Evolutionary conservation across 2,888 invertebrate species (phyloP).

Genomic region (Galerucella pusilla): DNA sequence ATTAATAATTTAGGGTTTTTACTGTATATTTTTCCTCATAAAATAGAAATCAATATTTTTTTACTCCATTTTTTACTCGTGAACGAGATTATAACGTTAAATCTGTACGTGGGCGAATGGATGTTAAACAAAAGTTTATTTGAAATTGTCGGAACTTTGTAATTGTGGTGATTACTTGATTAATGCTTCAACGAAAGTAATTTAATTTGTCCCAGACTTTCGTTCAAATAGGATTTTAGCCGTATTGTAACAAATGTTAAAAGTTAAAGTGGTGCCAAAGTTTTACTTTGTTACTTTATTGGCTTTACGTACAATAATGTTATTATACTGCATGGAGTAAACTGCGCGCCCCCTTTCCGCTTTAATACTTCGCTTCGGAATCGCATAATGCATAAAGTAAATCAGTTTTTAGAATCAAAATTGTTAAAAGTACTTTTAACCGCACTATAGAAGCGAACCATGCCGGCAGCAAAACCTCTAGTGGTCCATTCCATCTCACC

Average conservation of each 20-base stretch:
- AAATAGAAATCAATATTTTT: slow-evolving; percentile 9
- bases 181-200: slow-evolving; percentile 27
- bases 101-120: slow-evolving; percentile 7
- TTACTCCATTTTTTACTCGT: background rate
- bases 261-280: slow-evolving; percentile 1
- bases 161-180: slow-evolving; percentile 29
- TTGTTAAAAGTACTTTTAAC: no score
- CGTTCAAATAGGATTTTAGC: slow-evolving; percentile 5
- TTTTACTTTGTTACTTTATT: background rate
- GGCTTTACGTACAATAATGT: background rate
- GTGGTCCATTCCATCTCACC: no score
- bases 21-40: background rate
- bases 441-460: no score
- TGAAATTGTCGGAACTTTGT: slow-evolving; percentile 23
- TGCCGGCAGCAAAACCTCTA: no score
- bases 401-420: no score
- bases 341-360: background rate
- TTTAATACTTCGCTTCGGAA: background rate
- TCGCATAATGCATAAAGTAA: no score
- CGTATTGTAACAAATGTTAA: background rate
- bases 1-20: background rate
- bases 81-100: slow-evolving; percentile 20
- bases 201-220: slow-evolving; percentile 22
- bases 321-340: background rate
- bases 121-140: slow-evolving; percentile 22